Conservation (phyloP, 2,797 vertebrate species). For the Muscicapa comitata region DNA sequence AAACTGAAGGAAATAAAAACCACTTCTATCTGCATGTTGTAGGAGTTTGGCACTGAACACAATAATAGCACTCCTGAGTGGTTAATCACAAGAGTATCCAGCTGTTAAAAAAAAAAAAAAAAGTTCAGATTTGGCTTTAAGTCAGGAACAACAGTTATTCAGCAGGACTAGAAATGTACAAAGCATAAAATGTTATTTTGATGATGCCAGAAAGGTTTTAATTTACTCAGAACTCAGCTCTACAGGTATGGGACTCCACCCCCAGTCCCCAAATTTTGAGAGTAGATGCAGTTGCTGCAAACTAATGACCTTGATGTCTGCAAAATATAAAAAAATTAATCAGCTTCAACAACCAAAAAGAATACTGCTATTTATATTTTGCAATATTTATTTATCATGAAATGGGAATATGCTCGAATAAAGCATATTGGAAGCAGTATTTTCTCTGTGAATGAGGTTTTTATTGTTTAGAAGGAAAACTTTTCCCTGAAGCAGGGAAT, state of each 20-base stretch:
- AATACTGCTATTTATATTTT: background rate
- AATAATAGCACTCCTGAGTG: slow-evolving; percentile 2
- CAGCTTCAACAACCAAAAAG: background rate
- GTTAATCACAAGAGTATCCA: slow-evolving; percentile 24
- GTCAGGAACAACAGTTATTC: slow-evolving; percentile 35
- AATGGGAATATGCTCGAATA: background rate
- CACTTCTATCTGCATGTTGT: background rate
- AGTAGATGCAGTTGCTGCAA: background rate
- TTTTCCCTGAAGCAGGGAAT: background rate
- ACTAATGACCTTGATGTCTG: background rate
- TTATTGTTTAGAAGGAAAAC: background rate
- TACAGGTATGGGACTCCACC: background rate
- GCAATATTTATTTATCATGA: background rate
- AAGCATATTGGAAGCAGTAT: background rate
- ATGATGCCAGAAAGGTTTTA: background rate
- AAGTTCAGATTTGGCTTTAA: slow-evolving; percentile 7
- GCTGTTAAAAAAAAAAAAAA: slow-evolving; percentile 10
- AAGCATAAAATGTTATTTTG: slow-evolving; percentile 18
- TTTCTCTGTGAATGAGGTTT: background rate
- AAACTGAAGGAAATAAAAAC: slow-evolving; percentile 17
- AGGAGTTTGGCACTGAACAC: slow-evolving; percentile 21
- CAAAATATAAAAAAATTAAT: background rate
- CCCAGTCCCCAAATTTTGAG: background rate
- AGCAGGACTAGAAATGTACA: background rate
- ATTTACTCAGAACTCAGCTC: background rate